Percentiles rank a stretch among this genome's conserved stretches.
These are phyloP conservation scores for Ahaetulla prasina DNA, from an alignment of 2,113 vertebrate species.

Conservation along the genomic window DNA sequence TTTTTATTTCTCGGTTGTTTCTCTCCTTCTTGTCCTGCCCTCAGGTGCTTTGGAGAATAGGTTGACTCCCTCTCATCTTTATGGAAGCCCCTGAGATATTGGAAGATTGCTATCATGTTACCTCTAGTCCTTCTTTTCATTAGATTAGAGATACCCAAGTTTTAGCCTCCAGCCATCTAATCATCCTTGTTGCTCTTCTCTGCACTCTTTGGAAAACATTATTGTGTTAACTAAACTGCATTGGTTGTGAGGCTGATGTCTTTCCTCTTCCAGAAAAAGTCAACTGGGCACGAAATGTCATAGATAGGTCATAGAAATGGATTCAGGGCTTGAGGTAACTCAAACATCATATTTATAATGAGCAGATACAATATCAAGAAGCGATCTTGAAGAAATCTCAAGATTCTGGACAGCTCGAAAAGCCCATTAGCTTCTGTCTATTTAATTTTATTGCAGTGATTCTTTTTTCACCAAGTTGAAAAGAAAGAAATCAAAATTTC, in stretches of 20 bases:
- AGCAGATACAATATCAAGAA: neutral
- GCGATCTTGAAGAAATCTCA: neutral
- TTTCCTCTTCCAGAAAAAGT: neutral
- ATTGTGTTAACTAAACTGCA: neutral
- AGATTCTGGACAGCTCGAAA: neutral
- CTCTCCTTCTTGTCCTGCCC: no score
- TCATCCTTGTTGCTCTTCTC: neutral
- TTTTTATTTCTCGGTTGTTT: no score
- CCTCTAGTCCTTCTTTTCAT: neutral
- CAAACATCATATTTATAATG: neutral
- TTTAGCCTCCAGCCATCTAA: neutral
- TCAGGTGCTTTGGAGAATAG: no score
- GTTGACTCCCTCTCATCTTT: no score
- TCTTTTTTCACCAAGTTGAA: neutral
- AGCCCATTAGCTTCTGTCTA: rapidly evolving
- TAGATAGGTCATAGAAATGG: neutral
- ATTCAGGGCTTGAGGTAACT: neutral
- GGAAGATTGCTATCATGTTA: no score
- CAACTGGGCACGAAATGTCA: neutral
- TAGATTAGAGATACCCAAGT: neutral
- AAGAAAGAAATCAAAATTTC: neutral
- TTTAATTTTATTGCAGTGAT: neutral
- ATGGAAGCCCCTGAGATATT: no score
- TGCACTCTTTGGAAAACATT: neutral
- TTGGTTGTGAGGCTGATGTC: neutral